Evolutionary conservation across 2,113 vertebrate species (phyloP).

Genomic region (Dolichallabes microphthalmus): DNA sequence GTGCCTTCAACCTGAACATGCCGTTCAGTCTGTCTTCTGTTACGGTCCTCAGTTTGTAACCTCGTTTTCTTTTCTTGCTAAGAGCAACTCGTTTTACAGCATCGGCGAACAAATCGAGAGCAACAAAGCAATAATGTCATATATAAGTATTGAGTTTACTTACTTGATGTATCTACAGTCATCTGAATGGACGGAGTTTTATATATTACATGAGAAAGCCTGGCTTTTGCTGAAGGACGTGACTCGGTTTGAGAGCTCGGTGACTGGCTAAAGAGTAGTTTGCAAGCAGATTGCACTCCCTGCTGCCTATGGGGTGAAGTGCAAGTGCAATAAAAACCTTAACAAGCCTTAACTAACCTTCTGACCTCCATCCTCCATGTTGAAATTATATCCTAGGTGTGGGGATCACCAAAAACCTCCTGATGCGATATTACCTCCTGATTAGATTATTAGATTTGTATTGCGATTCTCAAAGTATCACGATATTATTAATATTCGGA

Average conservation of each 20-base stretch:
- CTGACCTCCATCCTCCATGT: neutral
- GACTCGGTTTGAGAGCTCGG: neutral
- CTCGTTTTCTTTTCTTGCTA: neutral
- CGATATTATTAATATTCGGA: too few species aligned
- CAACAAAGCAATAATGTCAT: neutral
- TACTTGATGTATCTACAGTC: neutral
- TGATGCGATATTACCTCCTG: too few species aligned
- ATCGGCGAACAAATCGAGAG: neutral
- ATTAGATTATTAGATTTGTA: too few species aligned
- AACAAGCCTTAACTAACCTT: neutral
- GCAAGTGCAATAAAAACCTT: neutral
- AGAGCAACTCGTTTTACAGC: neutral
- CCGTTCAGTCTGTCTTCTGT: neutral
- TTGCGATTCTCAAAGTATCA: too few species aligned
- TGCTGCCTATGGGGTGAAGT: neutral
- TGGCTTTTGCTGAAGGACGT: neutral
- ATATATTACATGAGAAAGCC: neutral
- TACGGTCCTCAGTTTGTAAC: neutral
- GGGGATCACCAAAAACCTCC: too few species aligned
- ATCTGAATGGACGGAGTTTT: neutral
- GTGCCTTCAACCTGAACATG: neutral
- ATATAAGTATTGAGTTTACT: neutral
- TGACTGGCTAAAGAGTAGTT: neutral
- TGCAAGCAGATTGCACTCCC: neutral
- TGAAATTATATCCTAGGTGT: neutral